Evolutionary conservation across 2,113 vertebrate species (phyloP), one percentile per base, ranked within the genome.

Genomic region (Lophochroa leadbeateri): DNA sequence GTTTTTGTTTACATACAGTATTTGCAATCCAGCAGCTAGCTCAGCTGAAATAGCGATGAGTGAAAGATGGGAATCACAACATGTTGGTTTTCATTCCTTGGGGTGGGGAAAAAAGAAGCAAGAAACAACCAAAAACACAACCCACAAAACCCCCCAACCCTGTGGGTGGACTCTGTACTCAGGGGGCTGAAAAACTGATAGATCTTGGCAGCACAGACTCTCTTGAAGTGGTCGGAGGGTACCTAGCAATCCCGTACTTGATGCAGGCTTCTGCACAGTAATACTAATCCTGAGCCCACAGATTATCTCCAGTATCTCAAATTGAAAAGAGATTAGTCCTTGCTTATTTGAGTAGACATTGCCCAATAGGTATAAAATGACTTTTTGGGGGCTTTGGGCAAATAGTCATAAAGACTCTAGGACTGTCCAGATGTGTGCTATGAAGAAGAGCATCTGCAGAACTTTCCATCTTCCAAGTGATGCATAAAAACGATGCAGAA

Each of bases 1-100:
- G 82, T 97, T 96, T 97, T 92, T 96, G 67, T 92, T 97, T 97
- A 94, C 19, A 2, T 60, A 61, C 6, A 84, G 50, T 65, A 69
- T 96, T 91, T 96, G 55, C 64, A 82, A 82, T 91, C 86, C 94
- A 96, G 64, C 82, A 92, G n/a, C 69, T 82, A 87, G 72, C 72
- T 97, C 46, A 88, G 57, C 83, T 93, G 84, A 90, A 91, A 78
- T 60, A 86, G 33, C 13, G 18, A 49, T 88, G 82, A 64, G 9
- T 87, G 60, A 94, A 87, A 81, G 67, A 76, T 79, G 85, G 69
- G 17, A 61, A 80, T 85, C 64, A 61, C 61, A 94, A 87, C 71
- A 33, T 46, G 65, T 80, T 88, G 77, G 19, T 41, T 94, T 94
- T 93, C 78, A 76, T 92, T 90, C 81, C 68, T 50, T 82, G 58